These are phyloP conservation scores for Euwallacea fornicatus DNA, from an alignment of 1,140 invertebrate species.

Conservation along the genomic window DNA sequence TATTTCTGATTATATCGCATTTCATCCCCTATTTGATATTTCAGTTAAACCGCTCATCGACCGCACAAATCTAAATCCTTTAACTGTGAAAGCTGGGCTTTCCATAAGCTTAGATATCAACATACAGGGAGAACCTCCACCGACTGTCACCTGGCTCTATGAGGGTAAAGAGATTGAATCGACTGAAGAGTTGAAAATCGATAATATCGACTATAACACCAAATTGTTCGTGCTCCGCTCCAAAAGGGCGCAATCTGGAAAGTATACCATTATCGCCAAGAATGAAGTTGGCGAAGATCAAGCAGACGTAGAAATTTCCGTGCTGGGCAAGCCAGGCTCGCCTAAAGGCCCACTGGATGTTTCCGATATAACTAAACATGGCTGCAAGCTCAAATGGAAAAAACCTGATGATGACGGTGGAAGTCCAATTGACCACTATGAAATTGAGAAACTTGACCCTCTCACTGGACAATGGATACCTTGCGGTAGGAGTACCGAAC, in stretches of 20 bases:
- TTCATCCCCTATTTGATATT: slow-evolving; percentile 38
- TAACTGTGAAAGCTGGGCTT: slow-evolving; percentile 88
- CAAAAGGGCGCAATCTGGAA: slow-evolving; percentile 82
- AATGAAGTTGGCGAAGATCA: slow-evolving; percentile 94
- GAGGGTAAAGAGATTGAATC: slow-evolving; percentile 74
- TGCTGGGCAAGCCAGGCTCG: slow-evolving; percentile 79
- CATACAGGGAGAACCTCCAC: slow-evolving; percentile 91
- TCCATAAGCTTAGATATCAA: slow-evolving; percentile 89
- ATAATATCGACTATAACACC: slow-evolving; percentile 87
- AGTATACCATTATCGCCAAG: slow-evolving; percentile 87
- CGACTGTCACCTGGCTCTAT: slow-evolving; percentile 87
- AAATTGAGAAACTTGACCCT: slow-evolving; percentile 96
- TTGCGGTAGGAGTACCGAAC: slow-evolving; percentile 76
- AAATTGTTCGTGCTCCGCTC: slow-evolving; percentile 85
- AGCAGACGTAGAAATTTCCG: slow-evolving; percentile 86
- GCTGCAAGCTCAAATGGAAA: slow-evolving; percentile 91
- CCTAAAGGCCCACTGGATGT: slow-evolving; percentile 89
- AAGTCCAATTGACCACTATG: slow-evolving; percentile 89
- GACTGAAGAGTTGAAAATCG: slow-evolving; percentile 72
- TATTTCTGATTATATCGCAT: not conserved
- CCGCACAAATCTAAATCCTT: slow-evolving; percentile 81
- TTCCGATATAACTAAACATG: slow-evolving; percentile 88
- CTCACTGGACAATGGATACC: slow-evolving; percentile 90
- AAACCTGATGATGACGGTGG: slow-evolving; percentile 93
- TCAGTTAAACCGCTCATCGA: slow-evolving; percentile 92